A percentile compares a stretch with the other conserved stretches of the same genome.
These are phyloP conservation scores for Albula glossodonta DNA, from an alignment of 2,113 vertebrate species.

Conservation along the genomic window DNA sequence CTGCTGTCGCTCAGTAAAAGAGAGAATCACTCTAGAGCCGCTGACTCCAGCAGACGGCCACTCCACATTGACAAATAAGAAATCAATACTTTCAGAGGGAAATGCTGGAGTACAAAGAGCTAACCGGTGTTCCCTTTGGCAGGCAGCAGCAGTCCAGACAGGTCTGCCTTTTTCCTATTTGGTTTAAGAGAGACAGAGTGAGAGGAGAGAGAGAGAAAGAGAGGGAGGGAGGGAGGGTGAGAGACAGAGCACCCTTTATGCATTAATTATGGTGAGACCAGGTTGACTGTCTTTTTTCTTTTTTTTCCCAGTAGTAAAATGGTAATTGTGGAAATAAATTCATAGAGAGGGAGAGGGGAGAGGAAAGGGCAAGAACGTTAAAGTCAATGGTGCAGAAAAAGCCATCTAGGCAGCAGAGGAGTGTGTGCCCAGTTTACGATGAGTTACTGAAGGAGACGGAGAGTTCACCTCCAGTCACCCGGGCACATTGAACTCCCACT, in stretches of 20 bases:
- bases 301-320: neutral
- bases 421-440: neutral
- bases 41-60: neutral
- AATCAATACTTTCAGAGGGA: neutral
- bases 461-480: neutral
- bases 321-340: conserved; percentile 11
- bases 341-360: neutral
- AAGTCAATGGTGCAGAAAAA: neutral
- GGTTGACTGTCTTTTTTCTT: neutral
- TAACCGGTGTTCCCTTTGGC: neutral
- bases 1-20: neutral
- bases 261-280: neutral
- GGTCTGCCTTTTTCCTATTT: neutral
- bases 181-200: neutral
- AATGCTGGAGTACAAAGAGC: neutral
- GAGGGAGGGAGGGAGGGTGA: neutral
- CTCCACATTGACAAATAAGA: neutral
- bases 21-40: neutral
- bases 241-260: neutral
- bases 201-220: neutral
- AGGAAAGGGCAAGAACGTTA: neutral
- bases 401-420: neutral
- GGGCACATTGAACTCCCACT: neutral
- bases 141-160: neutral
- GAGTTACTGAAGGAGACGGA: neutral